Base-by-base conservation (phyloP, 2,797 vertebrate genomes). In the Podarcis lilfordi region DNA sequence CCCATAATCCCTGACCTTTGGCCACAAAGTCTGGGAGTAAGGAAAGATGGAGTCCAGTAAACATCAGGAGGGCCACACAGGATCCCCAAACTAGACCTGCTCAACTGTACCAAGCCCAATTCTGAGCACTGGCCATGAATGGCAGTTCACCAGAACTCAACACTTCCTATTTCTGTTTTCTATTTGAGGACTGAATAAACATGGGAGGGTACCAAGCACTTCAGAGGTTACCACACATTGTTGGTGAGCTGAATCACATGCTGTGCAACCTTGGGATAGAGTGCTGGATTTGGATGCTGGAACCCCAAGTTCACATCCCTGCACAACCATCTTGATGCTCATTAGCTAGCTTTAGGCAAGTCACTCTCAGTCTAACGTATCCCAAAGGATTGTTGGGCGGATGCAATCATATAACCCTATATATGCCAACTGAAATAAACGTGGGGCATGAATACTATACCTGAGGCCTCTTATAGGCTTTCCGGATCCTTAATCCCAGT, bases 381-480 rank as follows among this genome's bases (percentile, higher is more conserved):
- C 15, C 21, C 37, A 19, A 40, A 23, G 68, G 69, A 50, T 66
- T 80, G 1, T 13, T 43, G 43, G 11, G 10, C 45, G 9, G 27
- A 59, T 21, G 15, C 19, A 85, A 80, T 13, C 8, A 55, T 4
- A 74, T 15, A 40, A 37, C 13, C 3, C 21, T 10, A 40, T 61
- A 3, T 5, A 64, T 4, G 35, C 19, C 43, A 74, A 55, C 8
- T 5, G 27, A 40, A 85, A 80, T 13, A 29, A 80, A 29, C 17
- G 72, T 72, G 82, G 23, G 86, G 92, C 27, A 50, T 17, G 37
- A 76, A 32, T 77, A 37, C 74, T 91, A 87, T 96, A 98, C 98
- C 97, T 99, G 98, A 77, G 97, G 97, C 94, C 99, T 98, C 94
- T 99, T 97, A 45, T 99, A 99, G 0, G 99, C 99, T 96, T 99